Conservation (phyloP, 2,797 vertebrate species). For the Hafferia zeledoni region DNA sequence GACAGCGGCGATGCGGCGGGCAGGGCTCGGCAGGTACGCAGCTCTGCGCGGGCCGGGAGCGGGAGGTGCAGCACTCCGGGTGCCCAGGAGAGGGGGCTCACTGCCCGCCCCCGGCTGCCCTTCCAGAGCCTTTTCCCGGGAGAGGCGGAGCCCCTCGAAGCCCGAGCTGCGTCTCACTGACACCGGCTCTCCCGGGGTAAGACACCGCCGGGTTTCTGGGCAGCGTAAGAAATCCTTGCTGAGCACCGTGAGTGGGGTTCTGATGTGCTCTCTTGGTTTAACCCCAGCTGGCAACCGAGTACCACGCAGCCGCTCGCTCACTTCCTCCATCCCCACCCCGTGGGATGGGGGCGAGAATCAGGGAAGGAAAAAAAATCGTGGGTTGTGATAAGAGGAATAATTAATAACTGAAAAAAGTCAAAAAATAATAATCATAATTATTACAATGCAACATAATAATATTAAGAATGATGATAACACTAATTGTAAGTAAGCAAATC, state of each 20-base stretch:
- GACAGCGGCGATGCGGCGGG: fast-evolving
- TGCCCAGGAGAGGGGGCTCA: constrained; percentile 41
- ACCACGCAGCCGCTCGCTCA: background rate
- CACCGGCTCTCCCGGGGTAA: background rate
- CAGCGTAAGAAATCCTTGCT: no score
- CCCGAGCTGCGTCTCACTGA: fast-evolving
- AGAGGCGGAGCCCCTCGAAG: background rate
- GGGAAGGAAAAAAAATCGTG: background rate
- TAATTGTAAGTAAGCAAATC: background rate
- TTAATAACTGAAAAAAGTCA: background rate
- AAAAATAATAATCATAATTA: background rate
- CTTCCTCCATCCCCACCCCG: background rate
- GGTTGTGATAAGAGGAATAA: background rate
- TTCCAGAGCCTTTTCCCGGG: fast-evolving
- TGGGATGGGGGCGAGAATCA: background rate
- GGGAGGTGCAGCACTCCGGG: background rate
- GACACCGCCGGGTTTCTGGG: no score
- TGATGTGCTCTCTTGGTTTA: background rate
- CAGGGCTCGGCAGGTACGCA: fast-evolving
- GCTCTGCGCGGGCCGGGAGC: fast-evolving
- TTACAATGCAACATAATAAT: background rate
- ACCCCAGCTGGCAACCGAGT: background rate
- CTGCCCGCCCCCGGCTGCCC: background rate
- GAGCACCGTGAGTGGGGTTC: fast-evolving
- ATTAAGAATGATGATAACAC: background rate